These are phyloP conservation scores for Brachyhypopomus occidentalis DNA, from an alignment of 2,113 vertebrate genomes.

Conservation along the genomic window DNA sequence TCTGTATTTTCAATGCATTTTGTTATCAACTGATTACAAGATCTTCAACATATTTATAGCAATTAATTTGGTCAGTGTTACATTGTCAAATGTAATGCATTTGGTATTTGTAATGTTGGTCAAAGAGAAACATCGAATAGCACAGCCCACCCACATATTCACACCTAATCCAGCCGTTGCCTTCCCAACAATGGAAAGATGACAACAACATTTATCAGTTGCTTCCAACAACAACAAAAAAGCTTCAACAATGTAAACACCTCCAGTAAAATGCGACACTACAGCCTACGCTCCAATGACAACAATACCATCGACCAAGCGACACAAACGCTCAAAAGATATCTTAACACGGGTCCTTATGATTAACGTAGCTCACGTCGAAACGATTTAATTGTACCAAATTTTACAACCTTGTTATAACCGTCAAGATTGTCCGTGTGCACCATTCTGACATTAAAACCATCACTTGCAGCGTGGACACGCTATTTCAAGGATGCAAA, in stretches of 20 bases:
- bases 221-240: constrained; percentile 1
- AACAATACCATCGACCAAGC: background rate
- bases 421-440: no score
- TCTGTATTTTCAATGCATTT: background rate
- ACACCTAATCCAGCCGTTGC: background rate
- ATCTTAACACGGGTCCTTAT: background rate
- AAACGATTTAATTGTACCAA: no score
- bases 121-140: background rate
- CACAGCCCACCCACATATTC: constrained; percentile 6
- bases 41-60: background rate
- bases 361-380: background rate
- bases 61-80: background rate
- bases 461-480: constrained; percentile 2
- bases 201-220: background rate
- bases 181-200: background rate
- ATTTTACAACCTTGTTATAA: no score
- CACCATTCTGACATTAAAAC: background rate
- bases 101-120: background rate
- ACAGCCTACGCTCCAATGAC: background rate
- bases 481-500: background rate
- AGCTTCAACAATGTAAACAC: constrained; percentile 38
- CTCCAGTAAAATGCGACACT: constrained; percentile 39
- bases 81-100: no score
- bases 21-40: no score
- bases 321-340: constrained; percentile 3